Percentiles rank a stretch among this genome's conserved stretches.
These are phyloP conservation scores for Microhierax caerulescens DNA, from an alignment of 2,797 vertebrate species.

Conservation along the genomic window DNA sequence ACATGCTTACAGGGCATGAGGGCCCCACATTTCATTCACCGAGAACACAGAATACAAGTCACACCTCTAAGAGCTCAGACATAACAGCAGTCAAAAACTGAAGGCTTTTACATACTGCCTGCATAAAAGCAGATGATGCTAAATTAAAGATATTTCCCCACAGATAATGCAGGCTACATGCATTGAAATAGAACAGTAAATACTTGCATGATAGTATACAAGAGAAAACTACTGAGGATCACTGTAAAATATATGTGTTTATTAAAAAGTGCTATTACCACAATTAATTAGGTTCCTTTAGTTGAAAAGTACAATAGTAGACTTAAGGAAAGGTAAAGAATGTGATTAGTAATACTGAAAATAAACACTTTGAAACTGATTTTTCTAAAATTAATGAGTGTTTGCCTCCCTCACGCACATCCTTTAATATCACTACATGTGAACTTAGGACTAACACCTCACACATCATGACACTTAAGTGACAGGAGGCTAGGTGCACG, in stretches of 20 bases:
- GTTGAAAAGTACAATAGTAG: neutral
- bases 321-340: neutral
- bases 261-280: neutral
- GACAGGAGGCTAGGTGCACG: neutral
- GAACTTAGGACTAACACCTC: neutral
- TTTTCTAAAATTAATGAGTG: neutral
- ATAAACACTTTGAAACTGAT: neutral
- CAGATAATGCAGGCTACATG: neutral
- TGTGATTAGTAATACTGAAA: neutral
- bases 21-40: neutral
- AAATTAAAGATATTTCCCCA: neutral
- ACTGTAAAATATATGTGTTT: neutral
- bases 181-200: neutral
- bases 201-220: neutral
- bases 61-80: neutral
- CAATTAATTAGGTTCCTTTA: neutral
- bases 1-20: neutral
- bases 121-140: neutral
- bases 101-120: neutral
- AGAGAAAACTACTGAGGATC: neutral
- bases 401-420: neutral
- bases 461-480: fast-evolving
- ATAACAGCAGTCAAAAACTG: neutral
- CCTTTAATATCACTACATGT: neutral
- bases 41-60: neutral